phyloP scores from a whole-genome alignment of 2,797 vertebrate species.

The Tauraco hartlaubi region DNA sequence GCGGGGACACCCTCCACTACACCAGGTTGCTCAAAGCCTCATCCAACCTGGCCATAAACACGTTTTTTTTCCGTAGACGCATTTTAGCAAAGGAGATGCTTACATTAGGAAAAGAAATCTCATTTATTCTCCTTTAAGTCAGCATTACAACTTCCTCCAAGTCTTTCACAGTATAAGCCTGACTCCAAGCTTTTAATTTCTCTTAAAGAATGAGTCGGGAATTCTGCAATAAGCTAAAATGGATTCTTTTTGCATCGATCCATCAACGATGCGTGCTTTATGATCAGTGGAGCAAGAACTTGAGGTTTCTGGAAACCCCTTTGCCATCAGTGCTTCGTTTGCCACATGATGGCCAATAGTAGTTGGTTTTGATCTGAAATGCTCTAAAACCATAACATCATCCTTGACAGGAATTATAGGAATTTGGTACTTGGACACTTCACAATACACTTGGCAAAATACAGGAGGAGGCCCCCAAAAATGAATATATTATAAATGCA shows the following conservation, averaged over 20 bases:
- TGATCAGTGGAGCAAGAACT: not conserved
- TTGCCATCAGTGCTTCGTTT: not conserved
- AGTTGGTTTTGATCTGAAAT: not conserved
- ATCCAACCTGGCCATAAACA: too few species aligned
- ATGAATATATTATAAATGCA: accelerated
- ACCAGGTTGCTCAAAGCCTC: too few species aligned
- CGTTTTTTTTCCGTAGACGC: not conserved
- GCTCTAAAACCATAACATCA: not conserved
- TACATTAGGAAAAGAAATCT: not conserved
- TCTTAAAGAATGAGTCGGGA: not conserved
- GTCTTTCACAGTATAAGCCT: not conserved
- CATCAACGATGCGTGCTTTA: not conserved
- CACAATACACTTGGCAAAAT: not conserved
- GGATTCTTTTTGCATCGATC: not conserved
- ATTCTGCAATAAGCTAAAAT: not conserved
- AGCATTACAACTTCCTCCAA: not conserved
- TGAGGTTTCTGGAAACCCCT: not conserved
- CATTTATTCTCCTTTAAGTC: not conserved
- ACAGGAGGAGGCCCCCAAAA: not conserved
- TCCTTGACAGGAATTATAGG: not conserved
- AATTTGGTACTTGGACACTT: not conserved
- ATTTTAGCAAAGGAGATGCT: not conserved
- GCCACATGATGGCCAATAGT: not conserved
- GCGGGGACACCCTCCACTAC: too few species aligned
- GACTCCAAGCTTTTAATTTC: not conserved